Conservation (phyloP, 2,888 invertebrate genomes). For the Tenodera sinensis region DNA sequence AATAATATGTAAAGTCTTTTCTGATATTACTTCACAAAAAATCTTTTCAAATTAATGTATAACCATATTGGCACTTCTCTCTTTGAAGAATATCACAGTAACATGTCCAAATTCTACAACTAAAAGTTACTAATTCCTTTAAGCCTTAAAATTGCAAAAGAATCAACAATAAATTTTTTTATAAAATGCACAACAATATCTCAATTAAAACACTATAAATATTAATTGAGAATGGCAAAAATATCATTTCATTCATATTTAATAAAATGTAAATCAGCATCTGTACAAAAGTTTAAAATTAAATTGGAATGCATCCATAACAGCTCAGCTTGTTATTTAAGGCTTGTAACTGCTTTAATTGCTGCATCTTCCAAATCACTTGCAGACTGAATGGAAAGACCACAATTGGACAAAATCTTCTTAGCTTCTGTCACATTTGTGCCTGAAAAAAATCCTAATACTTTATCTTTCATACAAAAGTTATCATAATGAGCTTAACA, state of each 20-base stretch:
- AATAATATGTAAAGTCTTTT: too few relatives aligned
- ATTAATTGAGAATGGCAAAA: background rate
- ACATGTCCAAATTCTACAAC: background rate
- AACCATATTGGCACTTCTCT: background rate
- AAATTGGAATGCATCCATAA: too few relatives aligned
- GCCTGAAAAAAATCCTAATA: constrained; percentile 44
- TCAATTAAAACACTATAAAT: background rate
- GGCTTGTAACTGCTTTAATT: constrained; percentile 67
- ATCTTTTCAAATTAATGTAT: background rate
- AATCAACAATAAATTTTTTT: background rate
- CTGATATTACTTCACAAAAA: background rate
- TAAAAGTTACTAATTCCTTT: background rate
- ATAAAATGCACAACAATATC: background rate
- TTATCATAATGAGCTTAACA: too few relatives aligned
- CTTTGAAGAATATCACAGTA: background rate
- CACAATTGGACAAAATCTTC: constrained; percentile 76
- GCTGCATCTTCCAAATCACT: constrained; percentile 91
- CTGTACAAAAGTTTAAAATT: too few relatives aligned
- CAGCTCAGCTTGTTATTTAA: constrained; percentile 16
- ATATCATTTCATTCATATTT: background rate
- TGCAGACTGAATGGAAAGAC: constrained; percentile 78
- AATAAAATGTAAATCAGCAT: too few relatives aligned
- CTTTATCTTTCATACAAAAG: too few relatives aligned
- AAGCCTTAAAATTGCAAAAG: background rate
- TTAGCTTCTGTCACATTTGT: constrained; percentile 86